Base-by-base conservation (phyloP, 2,888 invertebrate species). In the Volucella zonaria region DNA sequence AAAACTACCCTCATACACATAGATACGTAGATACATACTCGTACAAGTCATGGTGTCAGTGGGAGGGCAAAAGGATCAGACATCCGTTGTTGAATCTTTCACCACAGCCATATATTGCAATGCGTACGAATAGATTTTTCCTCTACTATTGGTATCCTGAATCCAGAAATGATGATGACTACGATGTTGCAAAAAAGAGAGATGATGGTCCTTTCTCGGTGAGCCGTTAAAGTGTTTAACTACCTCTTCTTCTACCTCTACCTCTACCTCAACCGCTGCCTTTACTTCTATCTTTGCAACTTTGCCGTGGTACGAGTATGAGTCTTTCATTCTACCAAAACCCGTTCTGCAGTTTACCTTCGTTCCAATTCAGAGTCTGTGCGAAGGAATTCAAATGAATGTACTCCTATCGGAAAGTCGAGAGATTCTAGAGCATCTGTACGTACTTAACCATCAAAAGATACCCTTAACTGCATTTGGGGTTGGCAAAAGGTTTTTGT, bases 181-280 rank as follows among this genome's bases (percentile, higher is more conserved):
- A 45, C 56, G 40, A 54, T 74, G 43, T 68, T 62, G 54, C 80
- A 74, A 74, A 31, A 31, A 31, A 23, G 31, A 56, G 67, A 74
- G 23, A 73, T 79, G 73, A 73, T 68, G 80, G 75, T 80, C 56
- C 68, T 80, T 75, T 68, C 31, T 58, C 76, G 51, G 75, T 76
- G 81, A 81, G 70, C 81, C 75, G 64, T 81, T 75, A 81, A 76
- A 76, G 75, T 81, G 75, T 76, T 81, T 75, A 70, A 75, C 81
- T 76, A 76, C 75, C 68, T 74, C 61, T 67, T 43, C 61, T 6
- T 31, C 31, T 31, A 31, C 31, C 31, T 31, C 31, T 31, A 6
- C 31, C 31, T 6, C 6, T 6, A 1, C 1, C 6, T 6, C 31
- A 6, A 31, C 6, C 6, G 0, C 31, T 31, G 6, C 6, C 23